phyloP scores from a whole-genome alignment of 2,888 invertebrate genomes.

The Cantharis rufa region DNA sequence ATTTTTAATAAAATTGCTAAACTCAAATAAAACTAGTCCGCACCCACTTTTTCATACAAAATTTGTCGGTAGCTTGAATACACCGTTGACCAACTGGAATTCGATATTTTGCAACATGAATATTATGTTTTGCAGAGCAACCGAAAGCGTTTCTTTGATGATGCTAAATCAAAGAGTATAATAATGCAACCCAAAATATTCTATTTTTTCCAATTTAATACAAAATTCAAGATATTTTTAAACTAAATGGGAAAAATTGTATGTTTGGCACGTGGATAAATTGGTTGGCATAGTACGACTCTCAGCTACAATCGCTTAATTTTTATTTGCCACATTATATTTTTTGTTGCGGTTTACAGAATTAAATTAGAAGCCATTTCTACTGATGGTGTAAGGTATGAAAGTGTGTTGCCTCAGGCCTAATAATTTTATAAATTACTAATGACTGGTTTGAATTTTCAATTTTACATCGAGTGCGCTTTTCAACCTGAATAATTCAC shows the following conservation, averaged over 20 bases:
- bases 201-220: background rate
- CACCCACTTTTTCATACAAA: background rate
- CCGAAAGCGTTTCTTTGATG: background rate
- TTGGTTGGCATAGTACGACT: too few relatives aligned
- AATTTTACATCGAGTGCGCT: too few relatives aligned
- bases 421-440: too few relatives aligned
- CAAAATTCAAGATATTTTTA: background rate
- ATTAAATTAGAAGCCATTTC: too few relatives aligned
- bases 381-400: too few relatives aligned
- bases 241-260: background rate
- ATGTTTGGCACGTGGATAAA: background rate
- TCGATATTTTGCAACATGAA: background rate
- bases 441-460: too few relatives aligned
- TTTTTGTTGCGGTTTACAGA: too few relatives aligned
- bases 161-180: background rate
- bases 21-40: background rate
- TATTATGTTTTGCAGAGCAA: background rate
- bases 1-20: background rate
- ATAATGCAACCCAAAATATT: background rate
- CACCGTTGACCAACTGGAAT: background rate
- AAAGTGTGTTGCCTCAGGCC: too few relatives aligned
- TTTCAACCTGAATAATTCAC: too few relatives aligned
- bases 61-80: background rate
- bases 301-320: background rate
- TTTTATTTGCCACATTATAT: too few relatives aligned